Conservation (phyloP, 2,888 invertebrate species). For the Tridacna crocea region DNA sequence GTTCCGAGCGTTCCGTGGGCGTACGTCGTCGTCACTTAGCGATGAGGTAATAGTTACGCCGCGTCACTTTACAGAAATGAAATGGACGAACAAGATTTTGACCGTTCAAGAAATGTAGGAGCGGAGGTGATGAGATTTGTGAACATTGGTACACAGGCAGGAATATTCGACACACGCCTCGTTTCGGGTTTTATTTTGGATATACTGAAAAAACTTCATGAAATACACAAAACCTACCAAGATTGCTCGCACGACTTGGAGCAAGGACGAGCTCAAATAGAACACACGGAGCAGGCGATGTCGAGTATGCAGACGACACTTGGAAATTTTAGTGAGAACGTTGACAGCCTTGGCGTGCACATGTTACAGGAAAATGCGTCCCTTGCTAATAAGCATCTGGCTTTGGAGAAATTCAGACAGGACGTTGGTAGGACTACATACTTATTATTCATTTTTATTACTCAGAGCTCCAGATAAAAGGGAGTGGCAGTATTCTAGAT, state of each 20-base stretch:
- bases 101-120: neutral
- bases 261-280: constrained; percentile 23
- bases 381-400: constrained; percentile 24
- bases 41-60: constrained; percentile 1
- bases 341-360: constrained; percentile 41
- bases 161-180: constrained; percentile 28
- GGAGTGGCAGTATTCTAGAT: too few species aligned
- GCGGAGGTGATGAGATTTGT: constrained; percentile 9
- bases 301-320: constrained; percentile 33
- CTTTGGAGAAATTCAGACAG: constrained; percentile 32
- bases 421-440: constrained; percentile 49
- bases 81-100: neutral
- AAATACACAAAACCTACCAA: constrained; percentile 40
- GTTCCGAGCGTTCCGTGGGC: too few species aligned
- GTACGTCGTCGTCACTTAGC: neutral
- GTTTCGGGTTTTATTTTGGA: constrained; percentile 42
- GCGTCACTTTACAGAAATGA: neutral
- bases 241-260: constrained; percentile 31
- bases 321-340: constrained; percentile 28
- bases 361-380: constrained; percentile 42
- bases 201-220: constrained; percentile 49
- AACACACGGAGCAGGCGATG: constrained; percentile 35
- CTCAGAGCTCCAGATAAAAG: too few species aligned
- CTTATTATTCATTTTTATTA: too few species aligned
- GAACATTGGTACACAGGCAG: constrained; percentile 44